These are phyloP conservation scores for Sus cebifrons DNA, from an alignment of 2,797 vertebrate genomes.

Conservation along the genomic window DNA sequence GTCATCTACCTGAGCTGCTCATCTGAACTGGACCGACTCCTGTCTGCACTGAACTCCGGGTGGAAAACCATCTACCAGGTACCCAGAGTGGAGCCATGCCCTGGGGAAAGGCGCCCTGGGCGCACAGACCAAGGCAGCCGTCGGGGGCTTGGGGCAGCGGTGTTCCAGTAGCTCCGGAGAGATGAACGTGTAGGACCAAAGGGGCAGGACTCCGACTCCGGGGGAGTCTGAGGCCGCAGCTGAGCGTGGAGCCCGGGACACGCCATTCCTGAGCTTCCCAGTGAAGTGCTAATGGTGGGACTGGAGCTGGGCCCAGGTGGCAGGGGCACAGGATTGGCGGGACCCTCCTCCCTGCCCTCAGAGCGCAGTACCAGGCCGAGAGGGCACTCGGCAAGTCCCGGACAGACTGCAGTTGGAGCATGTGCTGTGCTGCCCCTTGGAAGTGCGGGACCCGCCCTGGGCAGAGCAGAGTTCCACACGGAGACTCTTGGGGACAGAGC, in stretches of 20 bases:
- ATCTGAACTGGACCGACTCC: slow-evolving; percentile 95
- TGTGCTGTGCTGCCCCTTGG: background rate
- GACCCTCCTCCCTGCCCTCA: background rate
- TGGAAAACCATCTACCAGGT: slow-evolving; percentile 97
- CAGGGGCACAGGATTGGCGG: background rate
- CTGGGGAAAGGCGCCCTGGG: background rate
- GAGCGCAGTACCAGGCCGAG: background rate
- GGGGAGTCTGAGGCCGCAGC: background rate
- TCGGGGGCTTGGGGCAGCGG: background rate
- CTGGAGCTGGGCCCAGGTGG: background rate
- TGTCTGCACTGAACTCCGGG: slow-evolving; percentile 89
- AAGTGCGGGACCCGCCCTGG: background rate
- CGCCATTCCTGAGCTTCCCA: background rate
- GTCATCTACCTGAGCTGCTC: slow-evolving; percentile 97
- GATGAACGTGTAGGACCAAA: background rate
- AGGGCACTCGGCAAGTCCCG: background rate
- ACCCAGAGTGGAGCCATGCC: rapidly evolving
- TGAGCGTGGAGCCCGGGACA: background rate
- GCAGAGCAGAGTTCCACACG: too few species aligned
- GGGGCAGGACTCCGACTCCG: background rate
- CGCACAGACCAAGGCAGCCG: rapidly evolving
- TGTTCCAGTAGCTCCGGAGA: background rate
- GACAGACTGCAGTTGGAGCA: background rate
- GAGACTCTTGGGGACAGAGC: background rate
- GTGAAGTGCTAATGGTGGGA: background rate